Evolutionary conservation across 2,113 vertebrate genomes (phyloP).

Genomic region (Nannobrachium achirus): DNA sequence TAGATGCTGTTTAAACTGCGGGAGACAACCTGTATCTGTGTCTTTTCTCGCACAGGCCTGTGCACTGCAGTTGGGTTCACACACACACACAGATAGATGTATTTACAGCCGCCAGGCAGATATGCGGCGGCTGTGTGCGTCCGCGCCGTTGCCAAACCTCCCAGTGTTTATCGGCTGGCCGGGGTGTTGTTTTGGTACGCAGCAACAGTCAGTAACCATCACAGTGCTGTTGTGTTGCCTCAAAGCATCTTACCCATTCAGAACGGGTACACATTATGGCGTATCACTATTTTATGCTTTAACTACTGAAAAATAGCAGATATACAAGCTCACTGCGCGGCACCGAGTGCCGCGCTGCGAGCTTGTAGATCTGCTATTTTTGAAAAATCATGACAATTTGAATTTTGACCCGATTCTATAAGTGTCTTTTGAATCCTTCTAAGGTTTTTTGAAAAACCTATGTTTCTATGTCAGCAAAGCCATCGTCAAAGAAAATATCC

Average conservation of each 20-base stretch:
- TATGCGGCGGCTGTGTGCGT: constrained; percentile 35
- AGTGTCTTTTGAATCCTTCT: too few relatives aligned
- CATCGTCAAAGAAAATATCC: too few relatives aligned
- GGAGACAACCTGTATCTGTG: constrained; percentile 50
- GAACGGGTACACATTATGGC: too few relatives aligned
- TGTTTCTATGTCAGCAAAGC: too few relatives aligned
- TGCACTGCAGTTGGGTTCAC: constrained; percentile 21
- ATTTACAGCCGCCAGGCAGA: constrained; percentile 30
- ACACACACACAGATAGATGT: constrained; percentile 30
- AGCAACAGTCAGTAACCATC: constrained; percentile 53
- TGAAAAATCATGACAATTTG: too few relatives aligned
- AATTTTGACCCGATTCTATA: too few relatives aligned
- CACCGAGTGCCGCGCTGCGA: too few relatives aligned
- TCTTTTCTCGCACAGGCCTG: constrained; percentile 41
- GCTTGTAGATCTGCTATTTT: too few relatives aligned
- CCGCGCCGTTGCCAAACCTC: not conserved
- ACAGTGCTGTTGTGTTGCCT: constrained; percentile 36
- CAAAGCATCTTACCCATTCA: not conserved
- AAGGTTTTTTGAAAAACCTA: too few relatives aligned
- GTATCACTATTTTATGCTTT: too few relatives aligned
- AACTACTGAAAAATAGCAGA: too few relatives aligned
- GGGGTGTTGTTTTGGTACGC: constrained; percentile 35
- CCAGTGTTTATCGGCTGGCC: constrained; percentile 43
- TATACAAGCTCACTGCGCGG: too few relatives aligned
- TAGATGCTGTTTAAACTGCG: constrained; percentile 62